Evolutionary conservation across 2,888 invertebrate genomes (phyloP), one percentile per base, ranked within the genome.

Genomic region (Aphelenchoides bicaudatus): DNA sequence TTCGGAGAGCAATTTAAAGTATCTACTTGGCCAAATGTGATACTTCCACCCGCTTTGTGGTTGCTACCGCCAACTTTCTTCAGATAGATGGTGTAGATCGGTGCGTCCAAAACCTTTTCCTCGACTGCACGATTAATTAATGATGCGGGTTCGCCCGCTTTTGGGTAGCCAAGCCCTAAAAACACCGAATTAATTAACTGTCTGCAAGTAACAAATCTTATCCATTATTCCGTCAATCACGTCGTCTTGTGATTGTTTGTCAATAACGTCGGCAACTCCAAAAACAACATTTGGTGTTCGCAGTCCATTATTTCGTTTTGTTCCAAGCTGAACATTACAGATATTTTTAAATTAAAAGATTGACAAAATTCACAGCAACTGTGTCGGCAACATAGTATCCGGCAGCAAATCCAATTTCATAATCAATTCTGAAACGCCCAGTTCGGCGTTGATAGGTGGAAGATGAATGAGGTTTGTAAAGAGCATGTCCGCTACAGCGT

Each of bases 211-310:
- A 6, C n/a, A n/a, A n/a, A n/a, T n/a, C n/a, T n/a, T n/a, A n/a
- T n/a, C 52, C 52, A 51, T 51, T 47, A 54, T 29, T 5, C 55
- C 55, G 31, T 54, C 55, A 38, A 54, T 54, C 8, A 54, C 47
- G 3, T 54, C 55, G 8, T 19, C 55, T 46, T 54, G 50, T 10
- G 47, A 23, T 8, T 39, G 54, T 10, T 16, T 19, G 3, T 52
- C 43, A 29, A 54, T 38, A 10, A 16, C n/a, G n/a, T 52, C 16
- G 2, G 55, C 55, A 19, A 54, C 10, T 2, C 55, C 55, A 19
- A 54, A 54, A 2, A 47, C 46, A 29, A 46, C n/a, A 19, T 54
- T 54, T 3, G 55, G 55, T n/a, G 47, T 54, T 8, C 52, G 1
- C 25, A 54, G 21, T 8, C 37, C 31, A 3, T 51, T 25, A 16